A percentile compares a stretch with the other conserved stretches of the same genome.
Conservation (phyloP, 1,140 invertebrate genomes). For the Drosophila dunni region DNA sequence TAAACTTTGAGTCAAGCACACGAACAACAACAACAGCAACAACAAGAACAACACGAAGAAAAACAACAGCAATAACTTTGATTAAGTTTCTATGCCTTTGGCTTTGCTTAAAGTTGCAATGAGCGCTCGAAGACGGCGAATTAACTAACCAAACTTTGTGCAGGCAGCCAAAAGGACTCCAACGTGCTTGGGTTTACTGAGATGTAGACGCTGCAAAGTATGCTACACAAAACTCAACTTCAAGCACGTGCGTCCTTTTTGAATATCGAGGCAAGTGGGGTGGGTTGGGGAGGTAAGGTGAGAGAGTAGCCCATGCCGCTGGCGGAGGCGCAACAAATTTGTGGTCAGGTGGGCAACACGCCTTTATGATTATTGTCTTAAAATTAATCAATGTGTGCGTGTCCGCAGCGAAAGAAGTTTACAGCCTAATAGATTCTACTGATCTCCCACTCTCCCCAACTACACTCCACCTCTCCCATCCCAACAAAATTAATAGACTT, state of each 20-base stretch:
- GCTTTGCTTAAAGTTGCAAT: slow-evolving; percentile 72
- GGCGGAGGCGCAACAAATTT: slow-evolving; percentile 10
- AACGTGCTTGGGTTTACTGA: slow-evolving; percentile 64
- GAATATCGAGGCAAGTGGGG: slow-evolving; percentile 18
- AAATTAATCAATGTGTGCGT: slow-evolving; percentile 79
- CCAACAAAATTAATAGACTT: slow-evolving; percentile 45
- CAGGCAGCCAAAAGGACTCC: slow-evolving; percentile 20
- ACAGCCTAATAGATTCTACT: slow-evolving; percentile 64
- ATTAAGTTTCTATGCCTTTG: slow-evolving; percentile 69
- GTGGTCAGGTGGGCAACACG: slow-evolving; percentile 52
- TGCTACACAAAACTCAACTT: slow-evolving; percentile 58
- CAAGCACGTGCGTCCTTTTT: slow-evolving; percentile 67
- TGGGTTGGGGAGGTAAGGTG: not conserved
- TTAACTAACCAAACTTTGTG: slow-evolving; percentile 68
- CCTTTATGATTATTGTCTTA: slow-evolving; percentile 81
- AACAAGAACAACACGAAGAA: slow-evolving; percentile 11
- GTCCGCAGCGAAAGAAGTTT: slow-evolving; percentile 48
- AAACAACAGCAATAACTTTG: slow-evolving; percentile 59
- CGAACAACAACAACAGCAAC: slow-evolving; percentile 19
- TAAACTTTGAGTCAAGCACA: slow-evolving; percentile 29
- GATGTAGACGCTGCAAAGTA: slow-evolving; percentile 61
- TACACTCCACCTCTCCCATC: not conserved
- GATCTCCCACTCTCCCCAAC: not conserved
- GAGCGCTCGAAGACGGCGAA: slow-evolving; percentile 58
- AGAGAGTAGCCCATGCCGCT: not conserved